Base-by-base conservation (phyloP, 2,113 vertebrate species). In the Columba livia region DNA sequence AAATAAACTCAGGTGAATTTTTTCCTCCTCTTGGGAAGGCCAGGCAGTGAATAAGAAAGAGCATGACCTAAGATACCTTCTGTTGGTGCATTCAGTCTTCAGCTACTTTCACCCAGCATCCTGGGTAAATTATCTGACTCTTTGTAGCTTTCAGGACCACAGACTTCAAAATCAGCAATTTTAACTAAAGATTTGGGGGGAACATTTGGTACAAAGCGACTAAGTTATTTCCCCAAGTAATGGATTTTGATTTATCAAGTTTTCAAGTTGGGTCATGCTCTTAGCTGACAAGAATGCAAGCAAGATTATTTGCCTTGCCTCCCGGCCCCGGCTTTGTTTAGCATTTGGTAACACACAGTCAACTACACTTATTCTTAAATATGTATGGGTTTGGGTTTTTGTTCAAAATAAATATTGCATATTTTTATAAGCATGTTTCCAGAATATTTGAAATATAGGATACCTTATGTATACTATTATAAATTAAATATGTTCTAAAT, bases 261-360 rank as follows among this genome's bases (percentile, higher is more conserved):
- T 86, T 86, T 92, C 89, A 86, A 74, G 82, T 61, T 83, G 82
- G 36, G 56, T 93, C 90, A 77, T 2, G 67, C 82, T 94, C 29
- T 83, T 42, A 36, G n/a, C 72, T 94, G 64, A 65, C 47, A 92
- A 70, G 60, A 86, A 80, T 67, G 48, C 90, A 77, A 57, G 42
- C 19, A 80, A 80, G 73, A 71, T 66, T 0, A 53, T 64, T 56
- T 91, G 13, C 15, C 9, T 53, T 20, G 21, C 18, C n/a, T 23
- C 16, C 13, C 18, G 18, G 44, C 24, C 11, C 4, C 18, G 15
- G 40, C 60, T 71, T 82, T 5, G 3, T 85, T 79, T 65, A 44
- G 19, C 50, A 57, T 92, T 88, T 82, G 14, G 5, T 70, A 89
- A 50, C 32, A 28, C 36, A 18, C 4, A 40, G 44, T 64, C 34